phyloP scores from a whole-genome alignment of 2,797 vertebrate genomes.

The Channallabes apus region DNA sequence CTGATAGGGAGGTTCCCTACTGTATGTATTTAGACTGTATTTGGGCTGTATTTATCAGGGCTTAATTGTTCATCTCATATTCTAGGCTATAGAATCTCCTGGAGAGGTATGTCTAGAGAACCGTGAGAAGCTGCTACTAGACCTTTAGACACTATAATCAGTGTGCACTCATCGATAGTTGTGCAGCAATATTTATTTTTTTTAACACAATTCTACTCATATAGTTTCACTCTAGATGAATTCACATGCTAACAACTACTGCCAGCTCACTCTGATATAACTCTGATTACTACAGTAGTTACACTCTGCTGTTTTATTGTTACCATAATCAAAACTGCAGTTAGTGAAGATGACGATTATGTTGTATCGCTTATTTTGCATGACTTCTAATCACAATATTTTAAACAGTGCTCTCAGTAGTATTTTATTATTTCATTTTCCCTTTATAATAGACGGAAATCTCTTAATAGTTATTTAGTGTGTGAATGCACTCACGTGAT shows the following conservation, averaged over 20 bases:
- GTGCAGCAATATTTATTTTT: constrained; percentile 33
- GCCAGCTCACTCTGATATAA: constrained; percentile 3
- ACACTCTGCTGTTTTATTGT: background rate
- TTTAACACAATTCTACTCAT: constrained; percentile 38
- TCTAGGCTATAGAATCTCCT: constrained; percentile 76
- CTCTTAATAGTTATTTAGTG: background rate
- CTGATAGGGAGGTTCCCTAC: background rate
- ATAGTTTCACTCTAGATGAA: constrained; percentile 49
- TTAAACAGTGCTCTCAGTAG: background rate
- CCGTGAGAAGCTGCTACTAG: constrained; percentile 26
- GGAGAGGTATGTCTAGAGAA: constrained; percentile 73
- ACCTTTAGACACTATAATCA: constrained; percentile 11
- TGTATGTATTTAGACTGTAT: constrained; percentile 25
- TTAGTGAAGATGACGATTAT: background rate
- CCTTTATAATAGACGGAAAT: background rate
- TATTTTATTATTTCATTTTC: background rate
- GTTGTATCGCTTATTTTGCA: constrained; percentile 1
- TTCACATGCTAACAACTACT: constrained; percentile 22
- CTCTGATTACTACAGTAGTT: background rate
- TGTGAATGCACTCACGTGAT: constrained; percentile 16
- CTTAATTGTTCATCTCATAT: constrained; percentile 69
- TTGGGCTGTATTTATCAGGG: constrained; percentile 46
- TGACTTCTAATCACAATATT: background rate
- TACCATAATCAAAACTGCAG: background rate
- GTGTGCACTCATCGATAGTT: constrained; percentile 35